Conservation (phyloP, 2,113 vertebrate genomes). For the Bostrychus sinensis region DNA sequence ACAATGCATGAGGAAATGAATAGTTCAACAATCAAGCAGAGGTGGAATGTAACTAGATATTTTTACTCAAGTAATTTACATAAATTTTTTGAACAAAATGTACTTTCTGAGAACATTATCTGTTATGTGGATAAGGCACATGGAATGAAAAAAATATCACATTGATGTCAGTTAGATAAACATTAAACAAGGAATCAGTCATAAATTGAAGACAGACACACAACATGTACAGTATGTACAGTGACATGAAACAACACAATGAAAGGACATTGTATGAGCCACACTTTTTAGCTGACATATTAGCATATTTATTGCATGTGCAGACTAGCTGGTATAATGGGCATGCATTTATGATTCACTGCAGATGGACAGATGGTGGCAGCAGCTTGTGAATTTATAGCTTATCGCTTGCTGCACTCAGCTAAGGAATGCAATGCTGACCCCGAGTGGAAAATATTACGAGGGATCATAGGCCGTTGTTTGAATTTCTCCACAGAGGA, state of each 20-base stretch:
- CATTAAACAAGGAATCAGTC: background rate
- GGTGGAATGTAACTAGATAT: no score
- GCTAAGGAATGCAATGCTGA: constrained; percentile 54
- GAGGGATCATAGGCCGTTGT: constrained; percentile 45
- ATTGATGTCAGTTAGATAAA: background rate
- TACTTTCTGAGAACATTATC: no score
- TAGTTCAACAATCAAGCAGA: no score
- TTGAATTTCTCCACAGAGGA: constrained; percentile 58
- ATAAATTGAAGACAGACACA: background rate
- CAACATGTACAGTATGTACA: background rate
- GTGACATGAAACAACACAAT: background rate
- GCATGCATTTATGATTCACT: constrained; percentile 56
- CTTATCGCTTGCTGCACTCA: constrained; percentile 67
- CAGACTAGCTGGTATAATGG: constrained; percentile 22
- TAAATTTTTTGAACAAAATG: no score
- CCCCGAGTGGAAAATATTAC: constrained; percentile 73
- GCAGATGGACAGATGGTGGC: constrained; percentile 57
- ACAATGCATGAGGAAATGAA: background rate
- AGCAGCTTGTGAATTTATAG: constrained; percentile 74
- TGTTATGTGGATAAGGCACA: background rate
- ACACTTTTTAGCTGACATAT: constrained; percentile 8
- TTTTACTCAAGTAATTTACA: no score
- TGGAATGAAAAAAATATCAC: background rate
- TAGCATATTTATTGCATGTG: constrained; percentile 28
- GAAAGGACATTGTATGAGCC: constrained; percentile 9